Conservation (phyloP, 2,797 vertebrate species). For the Poeciliopsis gracilis region DNA sequence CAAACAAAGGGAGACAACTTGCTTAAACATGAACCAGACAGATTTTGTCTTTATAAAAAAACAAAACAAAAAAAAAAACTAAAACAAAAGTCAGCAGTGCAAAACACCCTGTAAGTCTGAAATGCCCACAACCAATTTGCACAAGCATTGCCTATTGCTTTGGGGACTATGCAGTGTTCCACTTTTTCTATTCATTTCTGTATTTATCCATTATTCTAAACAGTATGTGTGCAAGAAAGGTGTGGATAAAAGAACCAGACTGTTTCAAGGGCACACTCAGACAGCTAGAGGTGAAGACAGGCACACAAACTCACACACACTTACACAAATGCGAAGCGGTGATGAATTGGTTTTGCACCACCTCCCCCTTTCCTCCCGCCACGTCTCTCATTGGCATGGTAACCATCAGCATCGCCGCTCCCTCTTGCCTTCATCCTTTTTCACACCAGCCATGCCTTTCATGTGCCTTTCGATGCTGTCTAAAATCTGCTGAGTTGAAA, state of each 20-base stretch:
- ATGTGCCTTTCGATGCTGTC: constrained; percentile 18
- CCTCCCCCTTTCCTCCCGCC: constrained; percentile 46
- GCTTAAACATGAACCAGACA: not conserved
- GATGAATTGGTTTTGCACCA: constrained; percentile 67
- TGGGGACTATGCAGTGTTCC: constrained; percentile 43
- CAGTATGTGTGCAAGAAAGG: constrained; percentile 23
- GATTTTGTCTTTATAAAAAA: constrained; percentile 4
- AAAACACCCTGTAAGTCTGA: constrained; percentile 23
- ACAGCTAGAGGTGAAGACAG: constrained; percentile 63
- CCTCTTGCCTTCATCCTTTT: constrained; percentile 60
- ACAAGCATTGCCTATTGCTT: constrained; percentile 4
- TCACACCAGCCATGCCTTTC: constrained; percentile 60
- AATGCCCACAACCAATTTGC: constrained; percentile 46
- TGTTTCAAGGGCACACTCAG: constrained; percentile 63
- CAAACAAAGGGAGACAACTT: constrained; percentile 19
- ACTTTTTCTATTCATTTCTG: constrained; percentile 30
- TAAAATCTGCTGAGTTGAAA: constrained; percentile 30
- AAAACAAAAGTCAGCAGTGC: not conserved
- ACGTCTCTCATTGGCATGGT: constrained; percentile 73
- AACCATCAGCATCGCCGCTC: constrained; percentile 74
- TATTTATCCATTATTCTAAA: constrained; percentile 17
- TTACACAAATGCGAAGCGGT: constrained; percentile 39
- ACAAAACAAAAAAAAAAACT: not conserved
- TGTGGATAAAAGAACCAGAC: constrained; percentile 21
- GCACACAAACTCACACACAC: constrained; percentile 37